Evolutionary conservation across 2,797 vertebrate genomes (phyloP).

Genomic region (Periophthalmus magnuspinnatus): DNA sequence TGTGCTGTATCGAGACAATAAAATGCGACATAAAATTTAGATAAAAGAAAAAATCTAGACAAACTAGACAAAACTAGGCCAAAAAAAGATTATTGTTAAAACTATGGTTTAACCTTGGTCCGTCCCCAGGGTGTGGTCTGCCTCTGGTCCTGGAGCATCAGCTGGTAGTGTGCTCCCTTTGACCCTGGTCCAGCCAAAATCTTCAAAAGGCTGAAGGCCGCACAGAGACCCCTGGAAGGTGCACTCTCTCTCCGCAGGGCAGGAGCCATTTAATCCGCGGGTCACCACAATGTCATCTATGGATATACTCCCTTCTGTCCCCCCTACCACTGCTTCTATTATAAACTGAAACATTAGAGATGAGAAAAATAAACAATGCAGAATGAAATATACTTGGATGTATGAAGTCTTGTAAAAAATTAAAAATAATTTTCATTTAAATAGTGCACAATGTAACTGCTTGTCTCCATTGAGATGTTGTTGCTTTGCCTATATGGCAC

Average conservation of each 20-base stretch:
- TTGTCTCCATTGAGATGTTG: neutral
- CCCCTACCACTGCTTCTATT: constrained; percentile 71
- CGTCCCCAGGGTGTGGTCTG: constrained; percentile 79
- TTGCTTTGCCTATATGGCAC: neutral
- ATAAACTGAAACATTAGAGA: constrained; percentile 66
- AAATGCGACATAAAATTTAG: too few relatives aligned
- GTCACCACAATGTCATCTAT: constrained; percentile 71
- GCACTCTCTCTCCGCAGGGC: constrained; percentile 78
- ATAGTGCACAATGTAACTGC: neutral
- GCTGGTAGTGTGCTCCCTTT: constrained; percentile 50
- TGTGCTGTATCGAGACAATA: too few relatives aligned
- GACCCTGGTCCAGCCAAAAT: constrained; percentile 69
- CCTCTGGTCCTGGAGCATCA: constrained; percentile 63
- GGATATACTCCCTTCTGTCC: constrained; percentile 68
- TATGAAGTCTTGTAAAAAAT: neutral
- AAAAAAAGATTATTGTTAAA: neutral
- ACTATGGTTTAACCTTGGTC: constrained; percentile 62
- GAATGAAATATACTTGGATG: neutral
- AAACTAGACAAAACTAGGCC: too few relatives aligned
- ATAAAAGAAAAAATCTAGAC: neutral
- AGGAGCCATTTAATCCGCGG: constrained; percentile 50
- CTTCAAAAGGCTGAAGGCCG: constrained; percentile 55
- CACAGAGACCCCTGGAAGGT: constrained; percentile 81
- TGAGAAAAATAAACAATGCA: neutral
- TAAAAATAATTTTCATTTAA: neutral